A percentile compares a stretch with the other conserved stretches of the same genome.
phyloP scores from a whole-genome alignment of 2,113 vertebrate species.

The Tylochromis polylepis region DNA sequence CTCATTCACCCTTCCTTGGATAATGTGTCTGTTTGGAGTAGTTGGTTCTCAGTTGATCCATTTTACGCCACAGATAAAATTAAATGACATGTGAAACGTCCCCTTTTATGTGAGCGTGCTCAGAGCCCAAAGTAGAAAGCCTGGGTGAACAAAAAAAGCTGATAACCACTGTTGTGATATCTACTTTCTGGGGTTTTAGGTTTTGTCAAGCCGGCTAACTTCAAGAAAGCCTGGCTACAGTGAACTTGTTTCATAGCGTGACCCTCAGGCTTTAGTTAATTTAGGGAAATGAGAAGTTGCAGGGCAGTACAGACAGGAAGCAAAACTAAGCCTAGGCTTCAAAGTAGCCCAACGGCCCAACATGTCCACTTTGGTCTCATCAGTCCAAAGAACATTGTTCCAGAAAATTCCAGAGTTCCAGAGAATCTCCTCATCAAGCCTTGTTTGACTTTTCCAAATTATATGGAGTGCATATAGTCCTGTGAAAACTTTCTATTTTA shows the following conservation, averaged over 20 bases:
- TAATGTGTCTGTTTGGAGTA: neutral
- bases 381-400: neutral
- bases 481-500: neutral
- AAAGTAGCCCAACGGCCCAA: neutral
- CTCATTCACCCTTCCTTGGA: neutral
- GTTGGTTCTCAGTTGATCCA: neutral
- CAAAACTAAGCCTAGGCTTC: neutral
- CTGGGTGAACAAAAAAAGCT: neutral
- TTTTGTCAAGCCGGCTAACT: neutral
- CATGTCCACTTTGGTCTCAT: neutral
- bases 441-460: neutral
- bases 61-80: neutral
- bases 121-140: neutral
- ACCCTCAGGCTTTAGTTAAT: neutral
- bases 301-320: accelerated
- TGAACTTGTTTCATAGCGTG: neutral
- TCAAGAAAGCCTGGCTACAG: neutral
- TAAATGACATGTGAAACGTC: neutral
- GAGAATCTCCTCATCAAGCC: neutral
- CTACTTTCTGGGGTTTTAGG: neutral
- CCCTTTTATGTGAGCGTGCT: neutral
- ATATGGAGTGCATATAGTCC: neutral
- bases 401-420: no score
- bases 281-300: neutral
- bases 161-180: neutral